Evolutionary conservation across 2,113 vertebrate species (phyloP).

Genomic region (Phalacrocorax carbo): DNA sequence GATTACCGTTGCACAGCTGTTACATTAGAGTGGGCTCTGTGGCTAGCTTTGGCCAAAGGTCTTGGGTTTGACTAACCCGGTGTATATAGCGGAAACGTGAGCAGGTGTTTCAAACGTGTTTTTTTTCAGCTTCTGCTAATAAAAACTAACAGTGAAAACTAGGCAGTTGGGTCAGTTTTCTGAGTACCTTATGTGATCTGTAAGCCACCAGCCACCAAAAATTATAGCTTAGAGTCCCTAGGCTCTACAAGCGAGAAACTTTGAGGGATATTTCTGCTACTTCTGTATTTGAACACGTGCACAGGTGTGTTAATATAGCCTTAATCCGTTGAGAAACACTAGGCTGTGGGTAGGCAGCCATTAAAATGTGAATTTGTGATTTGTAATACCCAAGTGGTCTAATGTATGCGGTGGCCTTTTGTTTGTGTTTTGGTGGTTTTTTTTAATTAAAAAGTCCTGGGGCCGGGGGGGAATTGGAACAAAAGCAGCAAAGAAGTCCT

Average conservation of each 20-base stretch:
- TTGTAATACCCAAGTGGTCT: neutral
- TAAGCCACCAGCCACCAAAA: slow-evolving; percentile 21
- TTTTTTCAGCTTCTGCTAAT: neutral
- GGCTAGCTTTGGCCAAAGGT: neutral
- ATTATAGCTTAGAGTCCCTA: slow-evolving; percentile 18
- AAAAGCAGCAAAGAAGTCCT: neutral
- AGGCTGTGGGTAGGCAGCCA: slow-evolving; percentile 11
- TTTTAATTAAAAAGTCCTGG: neutral
- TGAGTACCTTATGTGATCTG: neutral
- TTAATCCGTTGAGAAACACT: slow-evolving; percentile 7
- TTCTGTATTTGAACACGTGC: slow-evolving; percentile 14
- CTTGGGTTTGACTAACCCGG: neutral
- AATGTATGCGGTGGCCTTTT: neutral
- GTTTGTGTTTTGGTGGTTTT: neutral
- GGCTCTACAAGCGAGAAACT: slow-evolving; percentile 5
- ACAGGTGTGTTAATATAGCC: slow-evolving; percentile 25
- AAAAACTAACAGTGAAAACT: neutral
- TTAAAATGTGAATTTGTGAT: neutral
- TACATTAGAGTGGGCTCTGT: neutral
- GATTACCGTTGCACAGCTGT: neutral
- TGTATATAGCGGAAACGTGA: neutral
- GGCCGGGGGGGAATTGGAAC: neutral
- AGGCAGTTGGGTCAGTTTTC: slow-evolving; percentile 2
- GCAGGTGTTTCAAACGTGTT: neutral
- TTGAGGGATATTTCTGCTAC: slow-evolving; percentile 21